Conservation (phyloP, 2,888 invertebrate genomes). For the Acanthococcus lagerstroemiae region DNA sequence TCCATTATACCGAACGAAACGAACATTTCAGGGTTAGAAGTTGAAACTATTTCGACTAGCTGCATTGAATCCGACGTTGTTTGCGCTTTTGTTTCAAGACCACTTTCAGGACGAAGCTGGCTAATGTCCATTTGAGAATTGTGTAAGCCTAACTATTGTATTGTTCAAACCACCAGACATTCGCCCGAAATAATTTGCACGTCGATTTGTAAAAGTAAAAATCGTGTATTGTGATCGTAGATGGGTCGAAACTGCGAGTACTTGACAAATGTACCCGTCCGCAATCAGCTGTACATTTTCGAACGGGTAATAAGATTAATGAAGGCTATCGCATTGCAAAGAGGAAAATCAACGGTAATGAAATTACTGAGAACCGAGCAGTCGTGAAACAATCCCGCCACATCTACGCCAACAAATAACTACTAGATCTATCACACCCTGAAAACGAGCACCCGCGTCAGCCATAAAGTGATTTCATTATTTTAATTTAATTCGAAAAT, state of each 20-base stretch:
- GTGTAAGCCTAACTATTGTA: not conserved
- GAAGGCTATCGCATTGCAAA: slow-evolving; percentile 21
- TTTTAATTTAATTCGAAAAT: too few relatives aligned
- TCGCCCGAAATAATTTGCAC: not conserved
- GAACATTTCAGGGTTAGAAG: too few relatives aligned
- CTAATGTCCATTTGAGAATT: too few relatives aligned
- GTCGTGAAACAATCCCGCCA: slow-evolving; percentile 15
- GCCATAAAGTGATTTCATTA: too few relatives aligned
- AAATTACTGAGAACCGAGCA: slow-evolving; percentile 21
- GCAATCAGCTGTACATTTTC: slow-evolving; percentile 23
- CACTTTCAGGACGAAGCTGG: too few relatives aligned
- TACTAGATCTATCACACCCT: too few relatives aligned
- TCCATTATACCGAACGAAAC: too few relatives aligned
- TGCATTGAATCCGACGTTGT: too few relatives aligned
- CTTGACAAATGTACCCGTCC: slow-evolving; percentile 21
- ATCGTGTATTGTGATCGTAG: not conserved
- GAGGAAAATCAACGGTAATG: slow-evolving; percentile 26
- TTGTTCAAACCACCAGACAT: not conserved
- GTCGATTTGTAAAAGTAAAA: not conserved
- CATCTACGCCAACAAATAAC: not conserved
- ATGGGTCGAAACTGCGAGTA: not conserved
- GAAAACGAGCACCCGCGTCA: too few relatives aligned
- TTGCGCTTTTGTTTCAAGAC: too few relatives aligned
- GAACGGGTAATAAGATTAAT: slow-evolving; percentile 24
- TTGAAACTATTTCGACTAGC: too few relatives aligned